Percentiles rank a stretch among this genome's conserved stretches.
phyloP scores from a whole-genome alignment of 2,797 vertebrate genomes.

The Dallia pectoralis region DNA sequence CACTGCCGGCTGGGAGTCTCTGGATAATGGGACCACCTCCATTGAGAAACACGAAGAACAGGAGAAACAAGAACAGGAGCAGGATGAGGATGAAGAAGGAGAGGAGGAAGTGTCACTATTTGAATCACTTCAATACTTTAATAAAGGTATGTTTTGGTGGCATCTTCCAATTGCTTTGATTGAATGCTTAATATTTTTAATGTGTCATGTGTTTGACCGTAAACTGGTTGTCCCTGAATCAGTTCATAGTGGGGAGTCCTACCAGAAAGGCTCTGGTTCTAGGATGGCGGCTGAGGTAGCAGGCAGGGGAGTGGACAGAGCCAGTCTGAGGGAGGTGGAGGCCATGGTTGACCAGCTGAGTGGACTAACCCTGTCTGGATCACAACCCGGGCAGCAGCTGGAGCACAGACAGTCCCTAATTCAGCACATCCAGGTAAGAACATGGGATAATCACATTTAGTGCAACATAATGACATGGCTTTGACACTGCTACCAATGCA shows the following conservation, averaged over 20 bases:
- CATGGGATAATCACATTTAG: background rate
- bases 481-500: background rate
- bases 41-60: background rate
- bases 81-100: slow-evolving; percentile 20
- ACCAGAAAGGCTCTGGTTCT: slow-evolving; percentile 20
- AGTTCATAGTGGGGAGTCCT: slow-evolving; percentile 20
- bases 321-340: slow-evolving; percentile 45
- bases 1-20: slow-evolving; percentile 37
- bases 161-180: background rate
- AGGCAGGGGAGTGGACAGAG: slow-evolving; percentile 29
- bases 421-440: slow-evolving; percentile 81
- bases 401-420: slow-evolving; percentile 72
- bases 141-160: slow-evolving; percentile 7
- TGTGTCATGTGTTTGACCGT: background rate
- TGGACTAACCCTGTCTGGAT: slow-evolving; percentile 31
- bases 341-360: slow-evolving; percentile 58
- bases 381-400: slow-evolving; percentile 39
- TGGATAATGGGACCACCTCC: slow-evolving; percentile 42
- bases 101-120: slow-evolving; percentile 8
- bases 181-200: background rate
- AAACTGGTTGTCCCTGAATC: background rate
- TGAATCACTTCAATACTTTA: slow-evolving; percentile 16
- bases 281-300: slow-evolving; percentile 35
- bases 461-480: background rate
- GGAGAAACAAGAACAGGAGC: slow-evolving; percentile 17